These are phyloP conservation scores for Andrena hattorfiana DNA, from an alignment of 2,888 invertebrate species.

Conservation along the genomic window DNA sequence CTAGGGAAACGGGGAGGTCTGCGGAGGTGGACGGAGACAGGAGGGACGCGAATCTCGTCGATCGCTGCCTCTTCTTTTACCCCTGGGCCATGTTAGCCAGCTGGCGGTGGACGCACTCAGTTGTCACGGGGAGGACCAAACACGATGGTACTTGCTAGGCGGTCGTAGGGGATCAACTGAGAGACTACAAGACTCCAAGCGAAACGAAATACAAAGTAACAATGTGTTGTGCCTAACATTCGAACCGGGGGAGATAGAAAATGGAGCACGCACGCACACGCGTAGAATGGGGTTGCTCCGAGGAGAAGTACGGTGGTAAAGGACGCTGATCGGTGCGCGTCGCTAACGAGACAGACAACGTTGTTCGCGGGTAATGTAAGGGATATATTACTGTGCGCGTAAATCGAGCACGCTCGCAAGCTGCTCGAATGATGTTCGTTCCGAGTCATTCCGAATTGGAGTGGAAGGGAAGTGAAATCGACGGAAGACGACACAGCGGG, in stretches of 20 bases:
- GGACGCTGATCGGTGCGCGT: conserved; percentile 23
- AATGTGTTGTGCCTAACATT: conserved; percentile 69
- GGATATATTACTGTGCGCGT: conserved; percentile 23
- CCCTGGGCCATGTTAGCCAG: conserved; percentile 26
- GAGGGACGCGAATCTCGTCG: background rate
- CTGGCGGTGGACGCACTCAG: conserved; percentile 32
- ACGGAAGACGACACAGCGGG: background rate
- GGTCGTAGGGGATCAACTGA: conserved; percentile 60
- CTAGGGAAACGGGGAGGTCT: background rate
- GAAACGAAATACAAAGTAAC: conserved; percentile 27
- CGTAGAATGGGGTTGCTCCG: background rate
- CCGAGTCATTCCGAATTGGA: background rate
- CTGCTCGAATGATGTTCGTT: background rate
- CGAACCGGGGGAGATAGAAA: conserved; percentile 32
- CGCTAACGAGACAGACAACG: background rate
- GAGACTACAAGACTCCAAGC: conserved; percentile 67
- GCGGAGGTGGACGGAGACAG: background rate
- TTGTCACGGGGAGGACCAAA: conserved; percentile 40
- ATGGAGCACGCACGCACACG: conserved; percentile 17
- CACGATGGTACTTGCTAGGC: conserved; percentile 47
- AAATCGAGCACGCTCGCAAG: background rate
- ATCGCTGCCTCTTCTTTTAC: background rate
- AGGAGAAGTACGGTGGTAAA: conserved; percentile 3
- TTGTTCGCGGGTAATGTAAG: background rate
- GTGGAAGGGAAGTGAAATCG: background rate